Evolutionary conservation across 2,113 vertebrate genomes (phyloP).

Genomic region (Hyaena hyaena): DNA sequence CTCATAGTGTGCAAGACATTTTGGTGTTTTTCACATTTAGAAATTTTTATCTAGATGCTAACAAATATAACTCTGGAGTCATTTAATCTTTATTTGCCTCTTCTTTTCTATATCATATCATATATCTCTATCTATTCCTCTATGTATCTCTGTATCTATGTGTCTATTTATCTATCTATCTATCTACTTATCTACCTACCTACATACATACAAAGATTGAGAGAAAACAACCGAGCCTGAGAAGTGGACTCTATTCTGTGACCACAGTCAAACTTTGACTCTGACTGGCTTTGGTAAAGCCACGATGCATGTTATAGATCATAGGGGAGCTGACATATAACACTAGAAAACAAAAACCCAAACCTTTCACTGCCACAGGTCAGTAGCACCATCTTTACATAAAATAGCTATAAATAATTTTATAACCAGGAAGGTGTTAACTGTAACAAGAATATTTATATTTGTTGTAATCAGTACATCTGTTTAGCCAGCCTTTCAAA

Average conservation of each 20-base stretch:
- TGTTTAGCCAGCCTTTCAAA: neutral
- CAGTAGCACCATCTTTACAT: neutral
- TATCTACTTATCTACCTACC: neutral
- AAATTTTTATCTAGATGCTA: constrained; percentile 19
- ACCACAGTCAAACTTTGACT: neutral
- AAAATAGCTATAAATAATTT: neutral
- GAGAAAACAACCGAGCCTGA: neutral
- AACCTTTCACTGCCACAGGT: neutral
- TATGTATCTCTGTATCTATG: too few relatives aligned
- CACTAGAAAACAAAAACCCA: neutral
- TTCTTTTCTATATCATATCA: constrained; percentile 33
- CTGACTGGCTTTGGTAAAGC: neutral
- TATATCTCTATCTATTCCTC: neutral
- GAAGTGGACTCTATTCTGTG: neutral
- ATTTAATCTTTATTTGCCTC: constrained; percentile 42
- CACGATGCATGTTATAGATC: neutral
- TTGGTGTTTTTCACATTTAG: neutral
- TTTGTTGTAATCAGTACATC: neutral
- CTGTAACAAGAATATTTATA: neutral
- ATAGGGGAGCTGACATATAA: neutral
- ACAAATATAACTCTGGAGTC: constrained; percentile 39
- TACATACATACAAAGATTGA: neutral
- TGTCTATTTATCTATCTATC: too few relatives aligned
- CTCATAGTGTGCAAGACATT: neutral
- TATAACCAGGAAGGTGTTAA: neutral